A percentile compares a stretch with the other conserved stretches of the same genome.
These are phyloP conservation scores for Pipra filicauda DNA, from an alignment of 2,113 vertebrate genomes.

Conservation along the genomic window DNA sequence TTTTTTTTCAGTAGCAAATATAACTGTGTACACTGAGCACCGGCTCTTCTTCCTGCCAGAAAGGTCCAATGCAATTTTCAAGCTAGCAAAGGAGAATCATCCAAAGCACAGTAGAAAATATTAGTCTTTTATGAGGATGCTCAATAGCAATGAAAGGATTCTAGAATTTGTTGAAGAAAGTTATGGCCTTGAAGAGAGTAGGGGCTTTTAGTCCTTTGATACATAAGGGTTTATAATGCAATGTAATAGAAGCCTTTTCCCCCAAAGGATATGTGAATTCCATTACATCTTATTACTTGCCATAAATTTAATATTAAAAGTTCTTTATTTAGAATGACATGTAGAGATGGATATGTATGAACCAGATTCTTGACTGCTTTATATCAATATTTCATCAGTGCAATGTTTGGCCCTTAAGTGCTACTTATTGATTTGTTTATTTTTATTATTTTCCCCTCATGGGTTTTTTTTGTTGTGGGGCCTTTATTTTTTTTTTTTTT, in stretches of 20 bases:
- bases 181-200: constrained; percentile 28
- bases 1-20: neutral
- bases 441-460: neutral
- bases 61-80: neutral
- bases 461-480: too few species aligned
- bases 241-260: constrained; percentile 23
- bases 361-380: neutral
- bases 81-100: neutral
- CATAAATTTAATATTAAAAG: constrained; percentile 43
- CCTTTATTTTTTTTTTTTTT: neutral
- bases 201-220: constrained; percentile 56
- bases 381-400: neutral
- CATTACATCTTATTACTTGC: constrained; percentile 58
- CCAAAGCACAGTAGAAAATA: constrained; percentile 30
- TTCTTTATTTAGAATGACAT: neutral
- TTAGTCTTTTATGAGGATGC: constrained; percentile 11
- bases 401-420: neutral
- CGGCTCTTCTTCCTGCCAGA: neutral
- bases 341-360: constrained; percentile 14
- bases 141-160: constrained; percentile 47
- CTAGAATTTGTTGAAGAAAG: constrained; percentile 55
- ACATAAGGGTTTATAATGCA: constrained; percentile 30
- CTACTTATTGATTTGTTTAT: neutral
- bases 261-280: constrained; percentile 37
- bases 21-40: neutral